Evolutionary conservation across 1,140 invertebrate species (phyloP).

Genomic region (Trichonephila clavipes): DNA sequence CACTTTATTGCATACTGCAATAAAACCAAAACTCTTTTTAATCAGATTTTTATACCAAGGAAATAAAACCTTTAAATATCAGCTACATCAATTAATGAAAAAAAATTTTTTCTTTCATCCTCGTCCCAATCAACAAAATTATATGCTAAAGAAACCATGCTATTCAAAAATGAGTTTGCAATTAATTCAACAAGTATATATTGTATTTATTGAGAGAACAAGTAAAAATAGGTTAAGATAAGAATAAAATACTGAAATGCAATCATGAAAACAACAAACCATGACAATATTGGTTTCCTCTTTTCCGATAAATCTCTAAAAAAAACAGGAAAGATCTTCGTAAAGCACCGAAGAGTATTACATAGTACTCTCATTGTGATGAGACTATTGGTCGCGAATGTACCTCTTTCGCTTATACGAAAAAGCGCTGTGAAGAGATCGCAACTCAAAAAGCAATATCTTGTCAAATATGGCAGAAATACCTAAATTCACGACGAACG

Average conservation of each 20-base stretch:
- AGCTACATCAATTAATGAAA: no score
- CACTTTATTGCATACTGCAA: no score
- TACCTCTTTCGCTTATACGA: neutral
- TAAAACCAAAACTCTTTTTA: no score
- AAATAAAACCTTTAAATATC: no score
- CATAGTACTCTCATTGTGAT: neutral
- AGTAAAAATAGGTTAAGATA: neutral
- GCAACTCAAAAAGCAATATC: slow-evolving; percentile 26
- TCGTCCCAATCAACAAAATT: no score
- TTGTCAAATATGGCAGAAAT: slow-evolving; percentile 26
- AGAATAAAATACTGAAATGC: neutral
- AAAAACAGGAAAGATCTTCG: neutral
- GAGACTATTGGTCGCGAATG: neutral
- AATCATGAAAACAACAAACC: slow-evolving; percentile 5
- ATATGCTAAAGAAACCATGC: no score
- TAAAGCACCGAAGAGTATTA: neutral
- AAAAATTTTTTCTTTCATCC: no score
- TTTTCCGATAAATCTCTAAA: neutral
- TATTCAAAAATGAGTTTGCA: no score
- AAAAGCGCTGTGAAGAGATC: neutral
- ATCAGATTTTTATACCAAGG: no score
- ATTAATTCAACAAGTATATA: no score
- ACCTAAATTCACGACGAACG: neutral
- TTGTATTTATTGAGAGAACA: no score
- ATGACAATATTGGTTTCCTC: neutral